A percentile compares a stretch with the other conserved stretches of the same genome.
These are phyloP conservation scores for Rhingia rostrata DNA, from an alignment of 2,888 invertebrate species.

Conservation along the genomic window DNA sequence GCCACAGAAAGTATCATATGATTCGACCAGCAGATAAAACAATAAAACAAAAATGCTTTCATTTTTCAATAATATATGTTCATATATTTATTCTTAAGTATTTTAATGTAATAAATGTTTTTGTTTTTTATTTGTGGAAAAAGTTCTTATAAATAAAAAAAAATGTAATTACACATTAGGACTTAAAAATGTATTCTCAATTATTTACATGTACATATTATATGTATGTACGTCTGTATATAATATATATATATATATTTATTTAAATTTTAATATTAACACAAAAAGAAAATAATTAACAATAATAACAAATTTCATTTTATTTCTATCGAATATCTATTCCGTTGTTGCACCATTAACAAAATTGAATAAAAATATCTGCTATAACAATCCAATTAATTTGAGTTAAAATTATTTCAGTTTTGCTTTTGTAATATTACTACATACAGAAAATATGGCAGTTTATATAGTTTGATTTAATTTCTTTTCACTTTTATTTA, in stretches of 20 bases:
- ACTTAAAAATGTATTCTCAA: constrained; percentile 41
- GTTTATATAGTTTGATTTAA: constrained; percentile 63
- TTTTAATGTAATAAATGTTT: constrained; percentile 56
- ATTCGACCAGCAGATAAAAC: too few relatives aligned
- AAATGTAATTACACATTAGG: constrained; percentile 58
- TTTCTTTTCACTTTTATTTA: constrained; percentile 5
- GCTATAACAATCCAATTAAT: constrained; percentile 14
- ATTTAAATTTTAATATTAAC: constrained; percentile 15
- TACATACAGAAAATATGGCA: constrained; percentile 73
- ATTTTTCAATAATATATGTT: constrained; percentile 43
- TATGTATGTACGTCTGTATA: not conserved
- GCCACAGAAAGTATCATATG: too few relatives aligned
- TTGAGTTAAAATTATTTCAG: constrained; percentile 10
- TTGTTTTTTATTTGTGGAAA: constrained; percentile 61
- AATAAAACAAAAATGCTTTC: not conserved
- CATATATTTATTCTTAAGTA: constrained; percentile 66
- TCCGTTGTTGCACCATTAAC: not conserved
- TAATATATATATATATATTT: too few relatives aligned
- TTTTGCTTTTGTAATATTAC: constrained; percentile 32
- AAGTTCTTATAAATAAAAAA: constrained; percentile 55
- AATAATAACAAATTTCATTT: constrained; percentile 48
- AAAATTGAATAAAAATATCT: not conserved
- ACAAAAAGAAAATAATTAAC: constrained; percentile 37
- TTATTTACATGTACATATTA: constrained; percentile 57
- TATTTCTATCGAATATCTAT: constrained; percentile 1